phyloP scores from a whole-genome alignment of 1,140 invertebrate genomes.

The Ephestia elutella region DNA sequence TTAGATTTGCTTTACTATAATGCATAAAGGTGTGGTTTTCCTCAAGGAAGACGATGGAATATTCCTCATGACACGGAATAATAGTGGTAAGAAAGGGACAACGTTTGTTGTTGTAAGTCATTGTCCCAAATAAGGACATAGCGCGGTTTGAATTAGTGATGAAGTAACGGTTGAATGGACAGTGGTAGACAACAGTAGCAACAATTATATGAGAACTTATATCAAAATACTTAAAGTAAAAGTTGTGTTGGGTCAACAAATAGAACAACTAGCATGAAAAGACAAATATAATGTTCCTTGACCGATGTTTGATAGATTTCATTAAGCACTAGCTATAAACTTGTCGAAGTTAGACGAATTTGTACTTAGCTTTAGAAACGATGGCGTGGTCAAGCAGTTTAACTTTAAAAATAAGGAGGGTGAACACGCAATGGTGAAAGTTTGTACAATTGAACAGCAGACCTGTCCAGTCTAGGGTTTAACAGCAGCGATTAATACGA shows the following conservation, averaged over 20 bases:
- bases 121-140: constrained; percentile 6
- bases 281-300: too few relatives aligned
- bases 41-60: not conserved
- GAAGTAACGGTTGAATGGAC: constrained; percentile 3
- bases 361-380: not conserved
- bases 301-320: too few relatives aligned
- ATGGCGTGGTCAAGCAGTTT: not conserved
- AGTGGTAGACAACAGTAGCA: not conserved
- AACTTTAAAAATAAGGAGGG: not conserved
- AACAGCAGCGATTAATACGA: not conserved
- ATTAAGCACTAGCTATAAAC: too few relatives aligned
- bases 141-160: constrained; percentile 8
- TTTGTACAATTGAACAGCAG: not conserved
- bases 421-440: not conserved
- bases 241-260: too few relatives aligned
- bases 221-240: not conserved
- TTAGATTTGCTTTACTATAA: too few relatives aligned
- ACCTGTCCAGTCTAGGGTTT: not conserved
- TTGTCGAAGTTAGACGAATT: not conserved
- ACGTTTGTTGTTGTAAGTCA: constrained; percentile 4
- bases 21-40: not conserved
- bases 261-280: too few relatives aligned
- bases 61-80: not conserved
- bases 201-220: not conserved
- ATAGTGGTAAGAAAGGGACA: not conserved